A percentile compares a stretch with the other conserved stretches of the same genome.
phyloP scores from a whole-genome alignment of 2,113 vertebrate genomes.

The Ceuthmochares aereus region DNA sequence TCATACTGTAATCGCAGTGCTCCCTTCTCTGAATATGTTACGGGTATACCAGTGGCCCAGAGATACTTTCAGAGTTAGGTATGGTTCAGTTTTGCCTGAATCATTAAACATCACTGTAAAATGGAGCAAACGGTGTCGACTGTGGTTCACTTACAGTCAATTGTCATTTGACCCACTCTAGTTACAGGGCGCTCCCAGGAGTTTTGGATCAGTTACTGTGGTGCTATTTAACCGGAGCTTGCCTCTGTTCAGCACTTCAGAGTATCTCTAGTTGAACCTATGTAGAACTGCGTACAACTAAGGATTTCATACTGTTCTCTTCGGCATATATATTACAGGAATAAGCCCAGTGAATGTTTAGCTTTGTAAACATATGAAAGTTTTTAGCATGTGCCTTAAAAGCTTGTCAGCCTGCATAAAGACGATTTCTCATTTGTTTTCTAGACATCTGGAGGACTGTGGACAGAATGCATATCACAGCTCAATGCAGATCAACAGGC shows the following conservation, averaged over 20 bases:
- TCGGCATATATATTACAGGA: not conserved
- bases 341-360: not conserved
- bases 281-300: not conserved
- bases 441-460: conserved; percentile 92
- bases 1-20: not conserved
- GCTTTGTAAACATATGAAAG: not conserved
- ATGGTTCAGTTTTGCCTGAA: not conserved
- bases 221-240: not conserved
- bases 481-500: conserved; percentile 94
- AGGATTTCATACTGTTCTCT: not conserved
- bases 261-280: not conserved
- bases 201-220: not conserved
- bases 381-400: not conserved
- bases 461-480: conserved; percentile 93
- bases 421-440: not conserved
- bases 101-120: not conserved
- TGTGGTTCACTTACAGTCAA: not conserved
- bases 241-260: not conserved
- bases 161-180: not conserved
- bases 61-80: fast-evolving
- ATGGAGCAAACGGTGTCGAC: fast-evolving
- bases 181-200: not conserved
- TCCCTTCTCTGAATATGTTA: not conserved
- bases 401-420: not conserved
- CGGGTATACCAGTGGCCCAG: not conserved